Evolutionary conservation across 64 coral and sea anemone genomes (phyloP), one percentile per base, ranked within the genome.

Genomic region (Cladopsammia gracilis): DNA sequence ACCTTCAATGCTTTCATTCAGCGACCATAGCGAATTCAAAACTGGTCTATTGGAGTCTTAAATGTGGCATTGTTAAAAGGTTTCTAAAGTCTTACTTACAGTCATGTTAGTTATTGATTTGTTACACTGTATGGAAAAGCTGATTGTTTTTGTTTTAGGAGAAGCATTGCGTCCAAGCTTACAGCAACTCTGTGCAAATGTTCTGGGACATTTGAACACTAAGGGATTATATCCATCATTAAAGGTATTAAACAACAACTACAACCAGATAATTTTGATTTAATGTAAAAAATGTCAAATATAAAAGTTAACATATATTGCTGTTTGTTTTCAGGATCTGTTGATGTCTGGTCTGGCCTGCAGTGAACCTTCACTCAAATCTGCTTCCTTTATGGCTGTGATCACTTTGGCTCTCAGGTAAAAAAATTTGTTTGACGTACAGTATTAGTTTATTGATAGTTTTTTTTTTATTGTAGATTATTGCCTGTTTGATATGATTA

Each of bases 371-470:
- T 91, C 91, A 13, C 76, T 99, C 19, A 96, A 96, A 54, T 48
- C 87, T 11, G 92, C 91, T 20, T 86, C 94, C 34, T 93, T 99
- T 57, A 88, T 85, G 56, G 98, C 98, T 48, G 49, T 91, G 4
- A 93, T 96, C 58, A 96, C 98, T 3, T 69, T 99, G 70, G 85
- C 98, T 10, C 69, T 99, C n/a, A 96, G 98, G 94, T 98, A 78
- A 42, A 76, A 76, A 6, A 2, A 64, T 4, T 64, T 11, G 11
- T 20, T 51, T 61, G 7, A 25, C 7, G 49, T 51, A 68, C 45
- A 24, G 5, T 91, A 19, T 64, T 14, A 64, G 62, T 34, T 16
- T 26, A 52, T 75, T 47, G 14, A 24, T 73, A 71, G 19, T 12
- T 74, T 2, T 14, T 1, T 57, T 58, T 0, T 19, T 5, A 58